A percentile compares a stretch with the other conserved stretches of the same genome.
Evolutionary conservation across 2,888 invertebrate species (phyloP).

Genomic region (Automeris io): DNA sequence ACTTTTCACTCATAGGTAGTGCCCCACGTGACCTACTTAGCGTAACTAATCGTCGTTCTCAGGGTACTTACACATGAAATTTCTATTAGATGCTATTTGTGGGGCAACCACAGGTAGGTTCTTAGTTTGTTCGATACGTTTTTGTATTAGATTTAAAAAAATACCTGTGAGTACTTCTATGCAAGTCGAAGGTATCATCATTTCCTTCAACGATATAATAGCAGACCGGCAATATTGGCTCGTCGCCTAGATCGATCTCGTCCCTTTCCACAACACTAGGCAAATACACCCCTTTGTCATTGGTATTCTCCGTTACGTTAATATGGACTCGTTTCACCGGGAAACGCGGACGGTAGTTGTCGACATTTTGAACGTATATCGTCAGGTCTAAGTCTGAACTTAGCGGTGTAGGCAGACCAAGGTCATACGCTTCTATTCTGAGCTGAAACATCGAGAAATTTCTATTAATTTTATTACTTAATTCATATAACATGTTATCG

Average conservation of each 20-base stretch:
- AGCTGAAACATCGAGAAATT: slow-evolving; percentile 74
- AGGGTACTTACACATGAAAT: background rate
- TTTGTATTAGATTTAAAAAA: too few species aligned
- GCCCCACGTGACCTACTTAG: too few species aligned
- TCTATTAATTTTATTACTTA: background rate
- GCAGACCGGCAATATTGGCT: slow-evolving; percentile 90
- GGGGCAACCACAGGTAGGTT: too few species aligned
- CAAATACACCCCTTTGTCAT: slow-evolving; percentile 79
- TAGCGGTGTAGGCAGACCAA: slow-evolving; percentile 90
- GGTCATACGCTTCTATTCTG: slow-evolving; percentile 92
- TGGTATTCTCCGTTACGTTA: slow-evolving; percentile 82
- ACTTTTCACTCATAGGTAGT: too few species aligned
- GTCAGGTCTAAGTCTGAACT: slow-evolving; percentile 92
- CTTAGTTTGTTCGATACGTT: too few species aligned
- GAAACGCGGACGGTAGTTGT: slow-evolving; percentile 93
- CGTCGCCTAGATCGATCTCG: slow-evolving; percentile 89
- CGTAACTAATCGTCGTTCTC: too few species aligned
- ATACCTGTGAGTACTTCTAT: slow-evolving; percentile 86
- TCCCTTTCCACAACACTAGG: slow-evolving; percentile 91
- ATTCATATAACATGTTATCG: background rate
- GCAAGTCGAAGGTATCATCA: slow-evolving; percentile 82
- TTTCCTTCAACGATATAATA: slow-evolving; percentile 94
- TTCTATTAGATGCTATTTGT: too few species aligned
- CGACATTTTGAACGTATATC: slow-evolving; percentile 91
- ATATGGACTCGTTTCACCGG: slow-evolving; percentile 82